phyloP scores from a whole-genome alignment of 2,888 invertebrate genomes.

The Halictus ligatus region DNA sequence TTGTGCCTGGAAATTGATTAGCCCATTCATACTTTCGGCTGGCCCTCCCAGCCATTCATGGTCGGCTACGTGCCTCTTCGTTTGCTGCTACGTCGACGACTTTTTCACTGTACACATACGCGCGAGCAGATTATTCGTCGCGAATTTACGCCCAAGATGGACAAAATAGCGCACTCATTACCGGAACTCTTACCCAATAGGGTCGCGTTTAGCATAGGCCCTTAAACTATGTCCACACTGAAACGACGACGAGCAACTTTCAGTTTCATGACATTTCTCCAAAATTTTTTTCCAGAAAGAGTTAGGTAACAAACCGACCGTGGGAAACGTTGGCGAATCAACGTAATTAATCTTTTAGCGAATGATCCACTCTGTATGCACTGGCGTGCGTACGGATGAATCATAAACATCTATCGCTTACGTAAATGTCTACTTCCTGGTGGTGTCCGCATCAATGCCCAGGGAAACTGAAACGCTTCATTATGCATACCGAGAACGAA shows the following conservation, averaged over 20 bases:
- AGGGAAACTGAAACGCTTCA: neutral
- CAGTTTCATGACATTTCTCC: no score
- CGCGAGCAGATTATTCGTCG: neutral
- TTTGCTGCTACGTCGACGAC: conserved; percentile 31
- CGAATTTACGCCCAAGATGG: neutral
- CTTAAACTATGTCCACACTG: no score
- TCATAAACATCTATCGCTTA: conserved; percentile 1
- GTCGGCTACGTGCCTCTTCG: conserved; percentile 51
- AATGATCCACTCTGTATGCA: neutral
- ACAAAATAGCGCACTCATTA: neutral
- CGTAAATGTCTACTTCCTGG: neutral
- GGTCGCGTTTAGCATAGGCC: no score
- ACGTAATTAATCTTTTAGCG: neutral
- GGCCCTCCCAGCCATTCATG: conserved; percentile 60
- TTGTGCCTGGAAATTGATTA: conserved; percentile 68
- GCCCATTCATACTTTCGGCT: conserved; percentile 69
- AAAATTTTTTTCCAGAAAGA: neutral
- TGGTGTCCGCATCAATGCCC: neutral
- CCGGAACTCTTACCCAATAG: neutral
- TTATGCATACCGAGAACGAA: neutral
- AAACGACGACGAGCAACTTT: no score
- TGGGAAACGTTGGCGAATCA: neutral
- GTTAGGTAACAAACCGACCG: neutral
- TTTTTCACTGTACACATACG: conserved; percentile 20
- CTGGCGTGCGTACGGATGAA: neutral